Base-by-base conservation (phyloP, 2,113 vertebrate species). In the mouse (Mus musculus) region DNA sequence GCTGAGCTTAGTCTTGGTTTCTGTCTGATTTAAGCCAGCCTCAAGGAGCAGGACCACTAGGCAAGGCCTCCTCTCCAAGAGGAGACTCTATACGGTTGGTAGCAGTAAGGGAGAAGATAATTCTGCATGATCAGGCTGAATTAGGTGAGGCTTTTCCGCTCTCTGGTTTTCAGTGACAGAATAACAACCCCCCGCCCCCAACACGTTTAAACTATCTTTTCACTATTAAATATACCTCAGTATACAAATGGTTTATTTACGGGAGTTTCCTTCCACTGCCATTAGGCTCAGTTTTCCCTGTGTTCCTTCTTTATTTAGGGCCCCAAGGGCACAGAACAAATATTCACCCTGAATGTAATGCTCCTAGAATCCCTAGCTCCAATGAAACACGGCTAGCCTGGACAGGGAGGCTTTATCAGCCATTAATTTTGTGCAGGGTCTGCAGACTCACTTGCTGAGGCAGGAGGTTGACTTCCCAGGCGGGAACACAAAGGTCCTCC, bases 121-220 rank as follows among this genome's bases (percentile, higher is more conserved):
- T 61, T n/a, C 78, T 56, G 42, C 61, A 20, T 78, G 78, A 90
- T 36, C 65, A 8, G 63, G 69, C 42, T 91, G 73, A 82, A 87
- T 73, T 89, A 75, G 36, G 4, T 61, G 71, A 78, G 30, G 14
- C 22, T 67, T 78, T 93, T 91, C 30, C 92, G 5, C 86, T 76
- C 56, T 92, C 52, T 14, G 36, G 28, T 59, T 94, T 95, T 97
- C 56, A 90, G 52, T 93, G 88, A 86, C 65, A 95, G 75, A 56
- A 82, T 81, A 85, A 77, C 81, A 11, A 1, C 78, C 49, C 17
- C 63, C 63, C 59, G 1, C 36, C 30, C 11, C 28, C 16, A 14
- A 59, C 56, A 59, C 56, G 3, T 9, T 94, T 78, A 28, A 73
- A 36, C 84, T 30, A 90, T 71, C 36, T 90, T 95, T 90, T 93